Percentiles rank a stretch among this genome's conserved stretches.
phyloP scores from a whole-genome alignment of 2,888 invertebrate genomes.

The Dusona sp. region DNA sequence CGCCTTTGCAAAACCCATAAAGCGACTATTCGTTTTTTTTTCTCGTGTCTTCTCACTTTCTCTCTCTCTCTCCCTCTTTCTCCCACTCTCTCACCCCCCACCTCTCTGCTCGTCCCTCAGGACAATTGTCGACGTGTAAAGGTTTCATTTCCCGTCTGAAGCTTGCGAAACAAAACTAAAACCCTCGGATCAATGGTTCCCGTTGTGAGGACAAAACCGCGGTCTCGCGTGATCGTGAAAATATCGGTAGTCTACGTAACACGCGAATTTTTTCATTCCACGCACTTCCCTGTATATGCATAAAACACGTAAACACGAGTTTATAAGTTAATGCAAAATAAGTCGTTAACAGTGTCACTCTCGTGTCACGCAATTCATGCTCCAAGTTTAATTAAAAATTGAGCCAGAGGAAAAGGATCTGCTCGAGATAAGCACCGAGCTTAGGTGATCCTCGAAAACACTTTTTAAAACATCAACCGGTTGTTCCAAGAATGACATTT shows the following conservation, averaged over 20 bases:
- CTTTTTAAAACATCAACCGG: neutral
- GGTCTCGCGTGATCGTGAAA: conserved; percentile 52
- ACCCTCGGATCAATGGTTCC: conserved; percentile 12
- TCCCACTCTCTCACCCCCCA: neutral
- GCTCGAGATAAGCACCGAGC: conserved; percentile 17
- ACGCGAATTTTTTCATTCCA: conserved; percentile 49
- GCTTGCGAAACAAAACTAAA: conserved; percentile 1
- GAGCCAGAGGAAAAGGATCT: conserved; percentile 19
- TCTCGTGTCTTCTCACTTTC: neutral
- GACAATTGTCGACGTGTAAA: neutral
- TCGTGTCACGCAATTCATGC: conserved; percentile 36
- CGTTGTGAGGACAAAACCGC: neutral
- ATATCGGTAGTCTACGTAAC: conserved; percentile 13
- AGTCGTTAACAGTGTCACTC: conserved; percentile 35
- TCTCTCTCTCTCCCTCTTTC: neutral
- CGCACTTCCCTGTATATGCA: neutral
- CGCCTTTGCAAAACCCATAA: conserved; percentile 47
- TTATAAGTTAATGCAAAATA: conserved; percentile 39
- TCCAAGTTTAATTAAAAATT: conserved; percentile 30
- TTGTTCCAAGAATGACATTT: neutral
- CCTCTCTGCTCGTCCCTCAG: neutral
- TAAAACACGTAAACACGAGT: conserved; percentile 2
- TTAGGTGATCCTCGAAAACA: neutral
- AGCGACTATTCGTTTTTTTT: conserved; percentile 7
- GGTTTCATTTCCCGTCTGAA: conserved; percentile 9